Evolutionary conservation across 2,113 vertebrate genomes (phyloP), one percentile per base, ranked within the genome.

Genomic region (Clupea harengus): DNA sequence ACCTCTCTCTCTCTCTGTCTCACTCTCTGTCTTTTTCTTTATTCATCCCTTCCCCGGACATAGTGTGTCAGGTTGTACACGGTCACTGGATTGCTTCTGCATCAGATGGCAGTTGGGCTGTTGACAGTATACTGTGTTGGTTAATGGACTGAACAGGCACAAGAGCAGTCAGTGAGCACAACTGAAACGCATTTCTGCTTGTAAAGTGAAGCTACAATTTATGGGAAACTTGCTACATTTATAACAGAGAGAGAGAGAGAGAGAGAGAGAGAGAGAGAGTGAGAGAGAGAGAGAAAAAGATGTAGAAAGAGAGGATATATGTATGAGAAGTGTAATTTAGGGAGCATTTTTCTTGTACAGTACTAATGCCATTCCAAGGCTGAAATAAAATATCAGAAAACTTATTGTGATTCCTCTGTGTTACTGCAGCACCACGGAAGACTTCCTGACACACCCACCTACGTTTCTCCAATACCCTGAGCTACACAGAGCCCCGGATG

Each of bases 1-100:
- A 18, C 60, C 95, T 95, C 95, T 95, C 64, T 25, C 39, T 60
- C 18, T 17, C 50, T 64, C 25, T 81, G 64, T 57, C 47, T 52
- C 28, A 75, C 64, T 46, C 39, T 46, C 44, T 64, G 10, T 22
- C 67, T 32, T n/a, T 45, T 45, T 7, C 22, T 44, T 13, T 39
- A 22, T 67, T n/a, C 6, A n/a, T 67, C 60, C 60, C 10, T 67
- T 67, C 22, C 60, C 20, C 25, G 60, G 60, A 67, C 60, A 67
- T 67, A 10, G 60, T 67, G 60, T 67, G 60, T 67, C 60, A 67
- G 60, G 60, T 28, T n/a, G n/a, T 67, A n/a, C 25, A n/a, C 8
- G 60, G 60, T 25, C 60, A 67, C 60, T 67, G 60, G 25, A 67
- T 67, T 28, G 6, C 6, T 67, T 67, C 60, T 28, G 60, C 60